Base-by-base conservation (phyloP, 2,888 invertebrate species). In the Epistrophella euchroma region DNA sequence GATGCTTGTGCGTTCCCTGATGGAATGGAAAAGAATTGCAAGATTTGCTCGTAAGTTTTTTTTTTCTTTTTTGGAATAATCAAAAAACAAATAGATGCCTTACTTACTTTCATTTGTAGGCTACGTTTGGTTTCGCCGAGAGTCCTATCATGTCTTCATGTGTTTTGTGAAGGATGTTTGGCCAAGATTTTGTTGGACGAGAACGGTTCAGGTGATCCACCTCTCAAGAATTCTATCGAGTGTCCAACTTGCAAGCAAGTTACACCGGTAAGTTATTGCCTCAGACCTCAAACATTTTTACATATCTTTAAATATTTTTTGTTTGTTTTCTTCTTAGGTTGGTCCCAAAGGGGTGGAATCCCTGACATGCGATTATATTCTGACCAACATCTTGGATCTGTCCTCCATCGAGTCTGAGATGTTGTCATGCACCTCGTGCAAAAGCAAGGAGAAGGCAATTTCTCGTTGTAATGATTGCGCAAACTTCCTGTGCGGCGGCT, bases 401-500 rank as follows among this genome's bases (percentile, higher is more conserved):
- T 96, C 96, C 43, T 95, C 96, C 72, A 95, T 96, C 91, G 96
- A 96, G 90, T 94, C 94, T 40, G 92, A 92, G 89, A 94, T 94
- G 88, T 93, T 95, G 88, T 96, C 96, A 88, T 98, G 98, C 93
- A 98, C 98, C 74, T 98, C 98, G 88, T 99, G 98, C 94, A 98
- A 98, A 92, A 97, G 98, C 90, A 97, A 97, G 93, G 98, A 98
- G 93, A 96, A 96, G 90, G 98, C 98, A 17, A 96, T 98, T 68
- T 98, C 98, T 13, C 95, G 98, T 84, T 99, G 98, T 93, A 96
- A 96, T 89, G 98, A 98, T 92, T 99, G 98, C 93, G 97, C 97
- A 90, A 97, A 97, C 92, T 97, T 98, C 91, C 94, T 99, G 66
- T 98, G 98, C 93, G 95, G 96, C 87, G 97, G 97, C 91, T 99